A percentile compares a stretch with the other conserved stretches of the same genome.
Conservation (phyloP, 2,888 invertebrate genomes). For the Lomographa bimaculata region DNA sequence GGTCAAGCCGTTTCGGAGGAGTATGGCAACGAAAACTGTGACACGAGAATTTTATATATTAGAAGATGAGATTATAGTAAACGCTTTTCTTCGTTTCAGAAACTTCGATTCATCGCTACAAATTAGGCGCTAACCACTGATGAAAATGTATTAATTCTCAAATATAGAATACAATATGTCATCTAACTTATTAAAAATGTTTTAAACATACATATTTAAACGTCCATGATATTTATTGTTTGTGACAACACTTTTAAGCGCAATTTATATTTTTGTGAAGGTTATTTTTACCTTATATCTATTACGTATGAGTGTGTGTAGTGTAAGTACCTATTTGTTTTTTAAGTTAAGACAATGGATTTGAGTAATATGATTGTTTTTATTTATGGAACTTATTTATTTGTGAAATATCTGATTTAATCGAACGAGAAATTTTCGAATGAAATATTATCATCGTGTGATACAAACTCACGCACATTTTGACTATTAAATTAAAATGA, state of each 20-base stretch:
- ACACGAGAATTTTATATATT: too few species aligned
- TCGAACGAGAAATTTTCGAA: too few species aligned
- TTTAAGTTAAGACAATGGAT: slow-evolving; percentile 38
- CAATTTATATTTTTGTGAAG: slow-evolving; percentile 13
- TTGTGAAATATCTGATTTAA: too few species aligned
- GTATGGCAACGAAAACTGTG: too few species aligned
- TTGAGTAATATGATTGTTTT: slow-evolving; percentile 42
- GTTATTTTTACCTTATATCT: too few species aligned
- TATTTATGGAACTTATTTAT: slow-evolving; percentile 39
- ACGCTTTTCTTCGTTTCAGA: slow-evolving; percentile 42
- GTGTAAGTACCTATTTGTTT: too few species aligned
- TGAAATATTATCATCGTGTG: too few species aligned
- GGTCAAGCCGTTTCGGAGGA: too few species aligned
- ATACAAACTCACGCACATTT: too few species aligned
- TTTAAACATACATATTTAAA: slow-evolving; percentile 5
- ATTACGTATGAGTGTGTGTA: too few species aligned
- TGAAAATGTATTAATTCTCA: slow-evolving; percentile 48
- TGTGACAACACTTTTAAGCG: slow-evolving; percentile 21
- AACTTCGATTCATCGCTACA: slow-evolving; percentile 32
- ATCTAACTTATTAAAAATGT: slow-evolving; percentile 11
- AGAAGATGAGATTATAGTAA: too few species aligned
- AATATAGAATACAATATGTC: slow-evolving; percentile 30
- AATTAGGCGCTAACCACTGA: slow-evolving; percentile 36
- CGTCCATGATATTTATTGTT: slow-evolving; percentile 31
- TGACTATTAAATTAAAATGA: too few species aligned